Evolutionary conservation across 2,113 vertebrate species (phyloP).

Genomic region (Leptobrachium ailaonicum): DNA sequence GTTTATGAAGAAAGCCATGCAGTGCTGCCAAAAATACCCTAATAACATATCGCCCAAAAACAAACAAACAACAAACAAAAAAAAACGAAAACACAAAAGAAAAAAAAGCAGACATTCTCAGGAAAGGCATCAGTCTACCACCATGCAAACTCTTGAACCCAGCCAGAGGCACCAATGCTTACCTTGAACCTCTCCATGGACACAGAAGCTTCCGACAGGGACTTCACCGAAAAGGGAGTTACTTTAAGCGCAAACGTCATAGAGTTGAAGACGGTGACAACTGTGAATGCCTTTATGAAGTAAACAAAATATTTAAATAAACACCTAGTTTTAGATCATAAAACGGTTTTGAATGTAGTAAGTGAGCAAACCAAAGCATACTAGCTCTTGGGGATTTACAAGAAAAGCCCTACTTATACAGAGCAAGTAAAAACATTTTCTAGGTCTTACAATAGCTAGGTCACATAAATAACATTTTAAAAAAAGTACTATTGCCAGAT

Average conservation of each 20-base stretch:
- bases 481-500: too few species aligned
- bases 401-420: too few species aligned
- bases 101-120: background rate
- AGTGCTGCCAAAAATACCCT: background rate
- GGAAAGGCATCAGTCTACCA: background rate
- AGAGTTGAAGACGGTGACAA: slow-evolving; percentile 92
- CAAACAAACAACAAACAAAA: background rate
- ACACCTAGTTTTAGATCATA: too few species aligned
- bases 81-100: background rate
- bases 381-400: too few species aligned
- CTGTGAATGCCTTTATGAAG: slow-evolving; percentile 83
- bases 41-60: background rate
- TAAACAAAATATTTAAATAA: background rate
- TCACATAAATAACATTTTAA: too few species aligned
- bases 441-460: too few species aligned
- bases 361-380: too few species aligned
- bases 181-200: slow-evolving; percentile 90
- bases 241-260: slow-evolving; percentile 97
- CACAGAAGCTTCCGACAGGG: slow-evolving; percentile 87
- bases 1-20: background rate
- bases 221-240: slow-evolving; percentile 91
- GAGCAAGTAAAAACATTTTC: too few species aligned
- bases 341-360: too few species aligned
- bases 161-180: slow-evolving; percentile 48
- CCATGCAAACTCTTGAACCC: background rate